Evolutionary conservation across 2,797 vertebrate species (phyloP), one percentile per base, ranked within the genome.

Genomic region (Oreochromis grahami): DNA sequence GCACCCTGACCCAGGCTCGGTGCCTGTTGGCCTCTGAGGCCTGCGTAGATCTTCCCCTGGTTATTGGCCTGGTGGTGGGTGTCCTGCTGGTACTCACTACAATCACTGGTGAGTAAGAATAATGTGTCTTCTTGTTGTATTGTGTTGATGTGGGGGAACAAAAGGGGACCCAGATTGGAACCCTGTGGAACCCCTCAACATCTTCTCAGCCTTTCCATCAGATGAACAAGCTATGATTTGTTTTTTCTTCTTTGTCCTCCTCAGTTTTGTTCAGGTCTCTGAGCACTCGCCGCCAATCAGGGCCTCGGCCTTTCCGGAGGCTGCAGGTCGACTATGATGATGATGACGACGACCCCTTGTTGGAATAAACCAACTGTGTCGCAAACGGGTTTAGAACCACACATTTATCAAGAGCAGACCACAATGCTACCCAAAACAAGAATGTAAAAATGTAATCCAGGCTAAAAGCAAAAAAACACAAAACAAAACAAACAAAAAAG

Each of bases 321-420:
- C 96, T 99, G 21, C 95, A 97, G 79, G 84, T 98, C 1, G 97
- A 90, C 8, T 96, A 96, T 0, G 97, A 97, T 0, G 97, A 98
- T 0, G 98, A 98, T 0, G 93, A 97, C 19, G 98, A 98, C 0
- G 93, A 97, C 17, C 97, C 96, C 51, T 90, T 99, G 90, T 94
- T 98, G 74, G 96, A 94, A 24, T 98, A 92, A 94, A 9, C 7
- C 36, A 8, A 45, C 41, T 29, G 14, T 43, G 14, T 74, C 17
- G 29, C 45, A 51, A n/a, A 50, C 45, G 0, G 8, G 5, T 45
- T 43, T 70, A 70, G 65, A 70, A 43, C 14, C 21, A 41, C 65
- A 17, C 21, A 70, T 70, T 45, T 45, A 70, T 26, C 41, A 70
- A 70, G 65, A 45, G 65, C 38, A 45, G 41, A 29, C 15, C 3